Evolutionary conservation across 2,888 invertebrate species (phyloP).

Genomic region (Drosophila neotestacea): DNA sequence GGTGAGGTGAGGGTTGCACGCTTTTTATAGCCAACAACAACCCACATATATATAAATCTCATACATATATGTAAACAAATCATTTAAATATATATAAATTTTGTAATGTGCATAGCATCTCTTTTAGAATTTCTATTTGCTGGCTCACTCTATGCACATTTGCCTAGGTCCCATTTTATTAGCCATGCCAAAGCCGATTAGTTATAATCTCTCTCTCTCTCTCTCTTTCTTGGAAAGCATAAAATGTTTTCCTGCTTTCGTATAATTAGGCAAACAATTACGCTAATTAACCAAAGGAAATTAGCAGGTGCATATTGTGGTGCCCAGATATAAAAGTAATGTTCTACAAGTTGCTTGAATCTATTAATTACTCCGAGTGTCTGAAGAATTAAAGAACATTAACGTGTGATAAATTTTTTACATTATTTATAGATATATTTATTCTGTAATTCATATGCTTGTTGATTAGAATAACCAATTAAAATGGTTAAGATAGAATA

Average conservation of each 20-base stretch:
- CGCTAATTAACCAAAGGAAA: slow-evolving; percentile 19
- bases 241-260: not conserved
- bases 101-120: slow-evolving; percentile 7
- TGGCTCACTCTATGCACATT: slow-evolving; percentile 1
- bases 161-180: slow-evolving; percentile 14
- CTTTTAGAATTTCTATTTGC: slow-evolving; percentile 1
- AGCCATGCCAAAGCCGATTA: slow-evolving; percentile 19
- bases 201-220: not conserved
- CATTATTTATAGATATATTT: too few species aligned
- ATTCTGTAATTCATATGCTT: too few species aligned
- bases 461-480: too few species aligned
- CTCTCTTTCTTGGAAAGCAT: not conserved
- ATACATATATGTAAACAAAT: slow-evolving; percentile 6
- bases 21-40: slow-evolving; percentile 63
- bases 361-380: too few species aligned
- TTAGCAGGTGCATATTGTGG: slow-evolving; percentile 8
- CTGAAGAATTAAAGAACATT: too few species aligned
- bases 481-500: too few species aligned
- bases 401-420: too few species aligned
- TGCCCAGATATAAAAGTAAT: not conserved
- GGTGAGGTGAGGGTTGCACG: slow-evolving; percentile 77
- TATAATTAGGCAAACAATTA: slow-evolving; percentile 27
- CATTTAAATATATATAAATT: slow-evolving; percentile 8
- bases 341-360: not conserved
- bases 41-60: slow-evolving; percentile 1